phyloP scores from a whole-genome alignment of 1,140 invertebrate genomes.

The Agrypnia vestita region DNA sequence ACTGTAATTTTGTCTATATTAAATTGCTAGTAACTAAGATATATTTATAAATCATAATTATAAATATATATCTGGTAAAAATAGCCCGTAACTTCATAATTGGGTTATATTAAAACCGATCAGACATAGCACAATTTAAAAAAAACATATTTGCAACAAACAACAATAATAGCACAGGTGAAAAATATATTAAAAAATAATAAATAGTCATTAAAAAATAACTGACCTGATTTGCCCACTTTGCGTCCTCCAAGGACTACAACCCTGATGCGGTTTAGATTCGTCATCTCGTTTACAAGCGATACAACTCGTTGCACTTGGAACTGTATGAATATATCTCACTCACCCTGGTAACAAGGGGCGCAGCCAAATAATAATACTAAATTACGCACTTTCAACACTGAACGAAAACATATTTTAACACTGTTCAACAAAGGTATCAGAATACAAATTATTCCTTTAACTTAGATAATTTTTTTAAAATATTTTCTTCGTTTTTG shows the following conservation, averaged over 20 bases:
- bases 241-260: conserved; percentile 57
- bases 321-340: background rate
- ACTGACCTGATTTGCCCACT: conserved; percentile 59
- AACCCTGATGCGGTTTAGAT: conserved; percentile 58
- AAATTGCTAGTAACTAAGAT: no score
- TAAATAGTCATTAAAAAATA: conserved; percentile 29
- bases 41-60: no score
- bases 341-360: conserved; percentile 10
- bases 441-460: no score
- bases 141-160: no score
- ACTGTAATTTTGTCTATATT: no score
- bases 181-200: no score
- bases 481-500: background rate
- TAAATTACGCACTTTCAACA: background rate
- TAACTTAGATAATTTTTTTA: background rate
- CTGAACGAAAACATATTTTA: background rate
- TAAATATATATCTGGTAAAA: no score
- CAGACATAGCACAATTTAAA: no score
- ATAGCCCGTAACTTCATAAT: no score
- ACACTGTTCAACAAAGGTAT: background rate
- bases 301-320: background rate
- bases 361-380: conserved; percentile 4
- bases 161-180: no score
- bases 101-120: no score
- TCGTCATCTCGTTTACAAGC: conserved; percentile 54